Conservation (phyloP, 92 coral and sea anemone species). For the Epizoanthus ramosus region DNA sequence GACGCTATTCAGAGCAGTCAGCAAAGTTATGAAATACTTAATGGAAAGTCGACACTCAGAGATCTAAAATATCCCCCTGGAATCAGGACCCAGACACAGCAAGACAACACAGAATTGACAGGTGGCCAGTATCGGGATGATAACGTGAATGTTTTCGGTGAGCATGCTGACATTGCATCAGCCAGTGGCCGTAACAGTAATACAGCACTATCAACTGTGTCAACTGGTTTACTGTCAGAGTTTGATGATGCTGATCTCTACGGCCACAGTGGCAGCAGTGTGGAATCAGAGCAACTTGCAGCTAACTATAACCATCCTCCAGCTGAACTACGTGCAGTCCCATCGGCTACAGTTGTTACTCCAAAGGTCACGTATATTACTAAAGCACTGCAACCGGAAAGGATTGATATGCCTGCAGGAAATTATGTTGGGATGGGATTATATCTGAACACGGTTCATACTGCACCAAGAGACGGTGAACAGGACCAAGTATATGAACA, state of each 20-base stretch:
- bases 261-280: conserved; percentile 8
- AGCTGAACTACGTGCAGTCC: not conserved
- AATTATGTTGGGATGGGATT: not conserved
- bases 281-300: not conserved
- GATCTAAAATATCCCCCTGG: conserved; percentile 24
- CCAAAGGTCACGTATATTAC: not conserved
- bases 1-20: not conserved
- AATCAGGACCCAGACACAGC: not conserved
- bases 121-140: not conserved
- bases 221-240: not conserved
- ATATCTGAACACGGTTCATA: not conserved
- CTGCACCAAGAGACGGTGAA: not conserved
- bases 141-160: not conserved
- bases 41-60: not conserved
- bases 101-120: not conserved
- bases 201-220: not conserved
- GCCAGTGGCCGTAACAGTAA: not conserved
- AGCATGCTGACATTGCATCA: not conserved
- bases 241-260: conserved; percentile 17
- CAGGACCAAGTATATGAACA: not conserved
- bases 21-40: not conserved
- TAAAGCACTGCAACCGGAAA: not conserved
- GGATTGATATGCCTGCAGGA: not conserved
- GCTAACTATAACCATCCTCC: too few species aligned
- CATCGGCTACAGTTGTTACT: not conserved